Conservation (phyloP, 2,113 vertebrate species). For the Vicugna pacos region DNA sequence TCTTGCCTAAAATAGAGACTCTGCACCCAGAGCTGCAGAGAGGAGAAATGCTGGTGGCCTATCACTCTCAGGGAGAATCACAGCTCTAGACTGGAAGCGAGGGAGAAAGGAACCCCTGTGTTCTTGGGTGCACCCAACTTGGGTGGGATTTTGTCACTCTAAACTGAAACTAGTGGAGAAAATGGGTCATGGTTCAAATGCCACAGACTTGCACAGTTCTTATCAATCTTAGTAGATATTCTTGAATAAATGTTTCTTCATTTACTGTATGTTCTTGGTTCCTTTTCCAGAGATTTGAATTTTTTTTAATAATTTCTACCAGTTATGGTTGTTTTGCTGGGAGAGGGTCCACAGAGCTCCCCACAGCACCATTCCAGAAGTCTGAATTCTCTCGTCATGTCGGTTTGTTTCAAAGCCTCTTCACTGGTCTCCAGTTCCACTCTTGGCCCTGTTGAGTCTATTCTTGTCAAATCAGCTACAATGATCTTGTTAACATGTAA, state of each 20-base stretch:
- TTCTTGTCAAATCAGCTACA: background rate
- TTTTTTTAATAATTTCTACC: background rate
- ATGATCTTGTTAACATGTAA: background rate
- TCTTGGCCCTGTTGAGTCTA: background rate
- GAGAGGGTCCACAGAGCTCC: background rate
- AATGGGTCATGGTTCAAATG: background rate
- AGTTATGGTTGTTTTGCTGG: background rate
- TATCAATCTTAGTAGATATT: background rate
- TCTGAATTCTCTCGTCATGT: background rate
- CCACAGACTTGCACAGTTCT: background rate
- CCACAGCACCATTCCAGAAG: background rate
- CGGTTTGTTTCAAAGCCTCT: background rate
- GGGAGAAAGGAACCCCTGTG: background rate
- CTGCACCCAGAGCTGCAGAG: fast-evolving
- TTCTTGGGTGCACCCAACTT: background rate
- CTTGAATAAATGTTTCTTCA: background rate
- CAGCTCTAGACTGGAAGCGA: background rate
- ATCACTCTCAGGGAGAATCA: background rate
- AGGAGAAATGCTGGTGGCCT: background rate
- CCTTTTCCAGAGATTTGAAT: background rate
- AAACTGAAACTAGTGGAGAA: background rate
- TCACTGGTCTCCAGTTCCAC: background rate
- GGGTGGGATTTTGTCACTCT: background rate
- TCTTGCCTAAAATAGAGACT: background rate
- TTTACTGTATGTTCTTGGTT: background rate